Percentiles rank a stretch among this genome's conserved stretches.
These are phyloP conservation scores for Vombatus ursinus DNA, from an alignment of 2,113 vertebrate genomes.

Conservation along the genomic window DNA sequence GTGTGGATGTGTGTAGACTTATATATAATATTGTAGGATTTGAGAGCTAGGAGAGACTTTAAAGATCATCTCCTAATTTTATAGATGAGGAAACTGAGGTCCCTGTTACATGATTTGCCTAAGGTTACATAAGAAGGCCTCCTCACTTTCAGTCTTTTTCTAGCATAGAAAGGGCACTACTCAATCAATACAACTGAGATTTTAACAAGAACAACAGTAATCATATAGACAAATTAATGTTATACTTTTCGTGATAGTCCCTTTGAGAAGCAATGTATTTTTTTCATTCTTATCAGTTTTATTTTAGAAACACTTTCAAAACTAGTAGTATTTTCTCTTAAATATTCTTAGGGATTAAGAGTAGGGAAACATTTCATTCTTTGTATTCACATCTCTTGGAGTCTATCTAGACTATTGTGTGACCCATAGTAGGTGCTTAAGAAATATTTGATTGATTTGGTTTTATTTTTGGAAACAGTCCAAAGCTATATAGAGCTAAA, in stretches of 20 bases:
- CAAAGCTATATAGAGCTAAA: background rate
- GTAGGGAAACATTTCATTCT: slow-evolving; percentile 2
- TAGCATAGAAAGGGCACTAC: too few species aligned
- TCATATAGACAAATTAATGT: background rate
- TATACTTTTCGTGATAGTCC: background rate
- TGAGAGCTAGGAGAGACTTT: background rate
- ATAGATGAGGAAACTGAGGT: background rate
- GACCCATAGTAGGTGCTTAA: background rate
- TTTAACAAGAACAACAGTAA: background rate
- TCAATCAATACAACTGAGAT: background rate
- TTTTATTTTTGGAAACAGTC: slow-evolving; percentile 43
- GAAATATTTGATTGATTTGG: background rate
- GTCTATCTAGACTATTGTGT: background rate
- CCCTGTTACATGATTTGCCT: background rate
- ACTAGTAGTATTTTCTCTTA: background rate
- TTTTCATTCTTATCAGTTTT: background rate
- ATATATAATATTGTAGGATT: background rate
- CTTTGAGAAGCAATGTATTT: background rate
- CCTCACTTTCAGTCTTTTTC: background rate
- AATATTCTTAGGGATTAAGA: background rate
- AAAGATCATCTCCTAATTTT: background rate
- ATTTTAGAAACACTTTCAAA: slow-evolving; percentile 1
- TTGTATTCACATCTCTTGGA: background rate
- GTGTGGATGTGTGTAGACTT: background rate
- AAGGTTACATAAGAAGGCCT: background rate